Conservation (phyloP, 2,888 invertebrate species). For the Rosalia funebris region DNA sequence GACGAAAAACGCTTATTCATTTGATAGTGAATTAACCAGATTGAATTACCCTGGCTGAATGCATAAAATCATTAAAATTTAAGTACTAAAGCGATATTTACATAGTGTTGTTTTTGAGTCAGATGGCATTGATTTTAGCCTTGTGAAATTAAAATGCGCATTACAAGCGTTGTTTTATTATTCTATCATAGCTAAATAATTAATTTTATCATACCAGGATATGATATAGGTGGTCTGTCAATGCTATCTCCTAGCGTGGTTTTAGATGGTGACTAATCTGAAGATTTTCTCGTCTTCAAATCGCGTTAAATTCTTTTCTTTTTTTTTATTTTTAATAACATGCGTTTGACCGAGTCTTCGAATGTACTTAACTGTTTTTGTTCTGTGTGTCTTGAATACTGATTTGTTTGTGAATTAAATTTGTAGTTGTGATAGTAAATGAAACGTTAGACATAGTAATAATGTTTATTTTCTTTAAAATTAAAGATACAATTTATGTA, state of each 20-base stretch:
- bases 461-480: too few relatives aligned
- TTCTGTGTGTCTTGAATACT: too few relatives aligned
- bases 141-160: constrained; percentile 24
- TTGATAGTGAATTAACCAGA: neutral
- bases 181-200: constrained; percentile 24
- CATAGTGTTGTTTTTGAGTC: constrained; percentile 27
- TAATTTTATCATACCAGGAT: constrained; percentile 28
- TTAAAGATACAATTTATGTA: too few relatives aligned
- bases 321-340: neutral
- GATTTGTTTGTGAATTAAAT: too few relatives aligned
- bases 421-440: too few relatives aligned
- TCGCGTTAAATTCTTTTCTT: too few relatives aligned
- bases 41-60: neutral
- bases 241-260: constrained; percentile 10
- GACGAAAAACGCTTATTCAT: neutral
- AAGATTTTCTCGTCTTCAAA: neutral
- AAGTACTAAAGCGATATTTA: constrained; percentile 8
- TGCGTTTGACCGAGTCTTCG: too few relatives aligned
- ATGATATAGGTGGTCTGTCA: constrained; percentile 24
- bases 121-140: constrained; percentile 23
- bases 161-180: constrained; percentile 23
- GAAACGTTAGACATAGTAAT: too few relatives aligned
- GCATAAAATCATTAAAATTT: constrained; percentile 14
- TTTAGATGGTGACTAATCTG: constrained; percentile 6
- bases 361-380: too few relatives aligned